Conservation (phyloP, 2,888 invertebrate species). For the Pachycephus smyrnensis region DNA sequence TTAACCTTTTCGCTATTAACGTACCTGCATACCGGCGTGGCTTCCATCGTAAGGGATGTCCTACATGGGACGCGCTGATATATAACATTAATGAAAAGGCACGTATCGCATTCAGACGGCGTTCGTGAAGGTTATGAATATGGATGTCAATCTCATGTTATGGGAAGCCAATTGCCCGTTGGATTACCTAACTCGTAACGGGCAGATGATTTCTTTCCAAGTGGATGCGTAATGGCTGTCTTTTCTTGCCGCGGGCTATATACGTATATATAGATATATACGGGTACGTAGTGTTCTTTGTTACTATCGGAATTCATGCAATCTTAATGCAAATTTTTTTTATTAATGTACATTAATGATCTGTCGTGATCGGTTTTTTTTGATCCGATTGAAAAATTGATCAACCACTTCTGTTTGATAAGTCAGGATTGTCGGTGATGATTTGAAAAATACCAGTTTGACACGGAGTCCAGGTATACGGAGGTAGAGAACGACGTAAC, state of each 20-base stretch:
- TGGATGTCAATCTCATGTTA: slow-evolving; percentile 19
- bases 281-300: not conserved
- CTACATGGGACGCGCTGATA: not conserved
- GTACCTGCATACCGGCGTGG: not conserved
- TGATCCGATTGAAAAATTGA: not conserved
- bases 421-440: not conserved
- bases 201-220: slow-evolving; percentile 30
- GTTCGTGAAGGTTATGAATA: slow-evolving; percentile 28
- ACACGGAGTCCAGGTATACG: not conserved
- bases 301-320: slow-evolving; percentile 13
- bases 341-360: not conserved
- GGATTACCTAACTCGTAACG: slow-evolving; percentile 33
- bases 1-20: not conserved
- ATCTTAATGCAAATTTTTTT: slow-evolving; percentile 25
- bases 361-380: not conserved
- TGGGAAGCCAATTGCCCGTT: slow-evolving; percentile 6
- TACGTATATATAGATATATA: not conserved
- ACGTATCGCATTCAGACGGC: not conserved
- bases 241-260: slow-evolving; percentile 1
- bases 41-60: not conserved
- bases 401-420: not conserved
- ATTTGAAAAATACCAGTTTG: not conserved
- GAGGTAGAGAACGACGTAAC: not conserved
- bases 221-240: slow-evolving; percentile 28
- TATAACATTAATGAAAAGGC: not conserved